Conservation (phyloP, 2,113 vertebrate genomes). For the Dicentrarchus labrax region DNA sequence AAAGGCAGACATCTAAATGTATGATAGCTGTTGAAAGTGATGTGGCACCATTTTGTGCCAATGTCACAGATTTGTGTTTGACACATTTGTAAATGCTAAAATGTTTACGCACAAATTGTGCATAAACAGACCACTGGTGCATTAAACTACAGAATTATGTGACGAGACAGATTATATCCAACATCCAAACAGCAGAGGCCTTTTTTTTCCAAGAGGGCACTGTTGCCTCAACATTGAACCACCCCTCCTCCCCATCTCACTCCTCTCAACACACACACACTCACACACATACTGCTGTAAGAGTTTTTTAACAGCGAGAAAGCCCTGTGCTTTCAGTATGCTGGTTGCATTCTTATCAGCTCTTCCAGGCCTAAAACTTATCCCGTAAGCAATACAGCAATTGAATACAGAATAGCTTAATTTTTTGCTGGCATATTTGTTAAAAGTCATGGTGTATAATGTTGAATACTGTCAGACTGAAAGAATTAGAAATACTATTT, state of each 20-base stretch:
- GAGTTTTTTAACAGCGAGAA: slow-evolving; percentile 46
- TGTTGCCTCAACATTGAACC: slow-evolving; percentile 54
- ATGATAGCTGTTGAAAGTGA: not conserved
- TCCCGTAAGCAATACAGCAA: slow-evolving; percentile 63
- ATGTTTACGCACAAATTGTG: not conserved
- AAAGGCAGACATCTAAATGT: not conserved
- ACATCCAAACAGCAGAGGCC: slow-evolving; percentile 8
- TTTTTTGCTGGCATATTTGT: slow-evolving; percentile 57
- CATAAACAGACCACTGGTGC: not conserved
- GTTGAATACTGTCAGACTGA: slow-evolving; percentile 38
- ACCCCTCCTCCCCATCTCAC: not conserved
- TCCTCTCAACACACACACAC: slow-evolving; percentile 14
- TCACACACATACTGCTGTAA: slow-evolving; percentile 17
- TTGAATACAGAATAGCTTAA: slow-evolving; percentile 68
- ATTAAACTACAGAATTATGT: slow-evolving; percentile 5
- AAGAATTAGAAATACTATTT: slow-evolving; percentile 48
- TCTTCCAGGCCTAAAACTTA: slow-evolving; percentile 63
- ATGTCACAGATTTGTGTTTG: not conserved
- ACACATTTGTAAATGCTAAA: not conserved
- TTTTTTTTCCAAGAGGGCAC: slow-evolving; percentile 57
- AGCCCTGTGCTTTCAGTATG: slow-evolving; percentile 61
- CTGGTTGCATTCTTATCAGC: slow-evolving; percentile 73
- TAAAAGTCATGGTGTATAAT: slow-evolving; percentile 52
- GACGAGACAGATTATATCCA: slow-evolving; percentile 27
- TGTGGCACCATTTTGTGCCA: too few relatives aligned